Conservation (phyloP, 2,888 invertebrate genomes). For the Cosmorhoe ocellata region DNA sequence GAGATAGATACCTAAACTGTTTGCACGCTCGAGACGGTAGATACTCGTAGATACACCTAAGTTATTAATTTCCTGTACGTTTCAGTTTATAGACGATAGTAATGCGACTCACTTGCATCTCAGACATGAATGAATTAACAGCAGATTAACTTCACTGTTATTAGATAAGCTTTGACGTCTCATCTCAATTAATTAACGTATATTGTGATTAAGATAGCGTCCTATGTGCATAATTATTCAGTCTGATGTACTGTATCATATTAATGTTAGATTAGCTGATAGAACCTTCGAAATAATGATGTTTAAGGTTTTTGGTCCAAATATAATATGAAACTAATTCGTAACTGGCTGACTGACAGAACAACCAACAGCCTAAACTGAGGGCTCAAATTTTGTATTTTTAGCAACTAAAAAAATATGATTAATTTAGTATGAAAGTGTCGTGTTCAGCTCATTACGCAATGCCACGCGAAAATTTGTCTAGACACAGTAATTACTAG, state of each 20-base stretch:
- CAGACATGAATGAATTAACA: conserved; percentile 10
- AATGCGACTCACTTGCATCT: conserved; percentile 4
- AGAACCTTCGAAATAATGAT: background rate
- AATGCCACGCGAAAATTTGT: conserved; percentile 31
- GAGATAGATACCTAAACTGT: too few species aligned
- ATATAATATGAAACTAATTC: too few species aligned
- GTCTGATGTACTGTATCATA: conserved; percentile 18
- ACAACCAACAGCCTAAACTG: too few species aligned
- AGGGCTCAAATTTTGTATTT: too few species aligned
- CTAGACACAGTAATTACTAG: conserved; percentile 33
- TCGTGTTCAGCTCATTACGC: conserved; percentile 14
- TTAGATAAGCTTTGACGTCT: conserved; percentile 25
- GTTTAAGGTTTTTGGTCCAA: too few species aligned
- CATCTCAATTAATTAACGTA: conserved; percentile 37
- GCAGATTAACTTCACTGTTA: conserved; percentile 13
- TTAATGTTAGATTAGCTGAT: background rate
- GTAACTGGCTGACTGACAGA: too few species aligned
- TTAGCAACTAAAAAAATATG: too few species aligned
- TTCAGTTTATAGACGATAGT: too few species aligned
- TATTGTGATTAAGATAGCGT: conserved; percentile 40
- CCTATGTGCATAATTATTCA: conserved; percentile 31
- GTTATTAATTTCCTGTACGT: background rate
- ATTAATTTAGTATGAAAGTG: background rate
- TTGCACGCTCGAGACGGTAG: too few species aligned
- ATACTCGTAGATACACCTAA: background rate